phyloP scores from a whole-genome alignment of 1,140 invertebrate genomes.

The Aphelenchoides fujianensis region DNA sequence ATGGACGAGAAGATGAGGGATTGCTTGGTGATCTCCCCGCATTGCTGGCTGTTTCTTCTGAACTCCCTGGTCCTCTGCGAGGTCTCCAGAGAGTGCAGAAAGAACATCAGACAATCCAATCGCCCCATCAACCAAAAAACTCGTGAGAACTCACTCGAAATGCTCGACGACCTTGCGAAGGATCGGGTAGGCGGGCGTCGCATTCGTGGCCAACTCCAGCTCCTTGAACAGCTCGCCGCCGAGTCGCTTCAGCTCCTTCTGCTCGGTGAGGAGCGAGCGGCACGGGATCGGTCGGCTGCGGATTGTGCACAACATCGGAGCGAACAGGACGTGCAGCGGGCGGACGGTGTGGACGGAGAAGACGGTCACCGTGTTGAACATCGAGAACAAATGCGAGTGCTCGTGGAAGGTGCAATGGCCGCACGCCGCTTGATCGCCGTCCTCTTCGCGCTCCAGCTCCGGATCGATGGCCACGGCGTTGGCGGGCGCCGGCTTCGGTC shows the following conservation, averaged over 20 bases:
- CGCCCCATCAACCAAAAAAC: not conserved
- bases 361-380: slow-evolving; percentile 77
- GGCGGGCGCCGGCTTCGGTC: too few relatives aligned
- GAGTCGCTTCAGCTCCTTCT: slow-evolving; percentile 1
- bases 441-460: not conserved
- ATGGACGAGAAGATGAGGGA: too few relatives aligned
- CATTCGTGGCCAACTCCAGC: not conserved
- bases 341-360: slow-evolving; percentile 69
- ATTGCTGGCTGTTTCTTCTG: too few relatives aligned
- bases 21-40: too few relatives aligned
- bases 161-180: not conserved
- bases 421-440: slow-evolving; percentile 66
- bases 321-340: slow-evolving; percentile 52
- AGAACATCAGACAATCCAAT: too few relatives aligned
- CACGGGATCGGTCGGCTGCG: not conserved
- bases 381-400: slow-evolving; percentile 85
- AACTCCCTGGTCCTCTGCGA: too few relatives aligned
- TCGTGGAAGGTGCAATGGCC: slow-evolving; percentile 83
- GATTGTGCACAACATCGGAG: slow-evolving; percentile 51
- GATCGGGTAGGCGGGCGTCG: not conserved
- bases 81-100: too few relatives aligned
- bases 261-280: slow-evolving; percentile 13
- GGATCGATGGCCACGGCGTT: too few relatives aligned
- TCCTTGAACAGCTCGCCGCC: slow-evolving; percentile 13
- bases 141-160: slow-evolving; percentile 22